phyloP scores from a whole-genome alignment of 2,797 vertebrate genomes.

The Octomys mimax region DNA sequence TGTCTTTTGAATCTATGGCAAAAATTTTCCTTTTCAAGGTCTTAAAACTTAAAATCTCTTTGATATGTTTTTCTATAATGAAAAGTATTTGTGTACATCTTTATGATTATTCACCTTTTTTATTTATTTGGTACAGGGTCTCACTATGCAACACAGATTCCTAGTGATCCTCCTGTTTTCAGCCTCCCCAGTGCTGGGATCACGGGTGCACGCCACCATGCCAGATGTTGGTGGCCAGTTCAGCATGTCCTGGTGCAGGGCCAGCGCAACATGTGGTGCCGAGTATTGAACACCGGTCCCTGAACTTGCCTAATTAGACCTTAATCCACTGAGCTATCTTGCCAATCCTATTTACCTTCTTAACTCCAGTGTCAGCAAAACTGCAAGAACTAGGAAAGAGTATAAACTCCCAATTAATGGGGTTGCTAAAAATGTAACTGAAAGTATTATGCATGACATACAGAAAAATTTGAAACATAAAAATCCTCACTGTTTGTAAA shows the following conservation, averaged over 20 bases:
- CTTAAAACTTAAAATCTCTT: neutral
- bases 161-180: too few species aligned
- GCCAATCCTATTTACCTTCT: neutral
- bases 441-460: neutral
- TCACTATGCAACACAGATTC: too few species aligned
- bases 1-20: neutral
- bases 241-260: too few species aligned
- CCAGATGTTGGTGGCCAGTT: too few species aligned
- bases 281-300: too few species aligned
- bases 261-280: too few species aligned
- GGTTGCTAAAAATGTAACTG: neutral
- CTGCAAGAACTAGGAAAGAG: neutral
- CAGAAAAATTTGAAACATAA: neutral
- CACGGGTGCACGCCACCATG: too few species aligned
- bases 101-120: neutral
- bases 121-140: too few species aligned
- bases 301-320: too few species aligned
- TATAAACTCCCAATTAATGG: neutral
- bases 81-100: neutral
- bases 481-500: neutral
- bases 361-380: neutral
- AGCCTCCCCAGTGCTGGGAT: too few species aligned
- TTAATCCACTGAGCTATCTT: too few species aligned
- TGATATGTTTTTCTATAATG: neutral
- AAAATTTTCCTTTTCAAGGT: neutral